Conservation (phyloP, 1,140 invertebrate species). For the Alviniconcha marisindica region DNA sequence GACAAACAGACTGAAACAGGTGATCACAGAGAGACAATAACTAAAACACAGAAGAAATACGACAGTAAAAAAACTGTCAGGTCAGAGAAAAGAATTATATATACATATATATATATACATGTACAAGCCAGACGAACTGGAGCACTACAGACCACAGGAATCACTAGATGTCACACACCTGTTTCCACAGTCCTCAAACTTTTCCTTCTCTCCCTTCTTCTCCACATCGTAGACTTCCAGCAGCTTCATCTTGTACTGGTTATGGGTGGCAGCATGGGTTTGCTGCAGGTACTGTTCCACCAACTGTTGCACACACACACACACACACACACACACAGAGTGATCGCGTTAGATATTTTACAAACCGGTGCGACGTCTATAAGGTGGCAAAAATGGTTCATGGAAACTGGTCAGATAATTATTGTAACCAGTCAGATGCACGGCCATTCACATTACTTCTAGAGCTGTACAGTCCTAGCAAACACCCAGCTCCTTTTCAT, state of each 20-base stretch:
- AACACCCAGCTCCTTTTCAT: too few species aligned
- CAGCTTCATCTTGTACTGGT: conserved; percentile 71
- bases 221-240: conserved; percentile 69
- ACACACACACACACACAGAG: too few species aligned
- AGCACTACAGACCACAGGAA: too few species aligned
- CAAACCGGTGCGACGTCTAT: too few species aligned
- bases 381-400: too few species aligned
- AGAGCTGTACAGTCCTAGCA: too few species aligned
- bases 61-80: not conserved
- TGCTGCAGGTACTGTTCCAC: conserved; percentile 66
- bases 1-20: too few species aligned
- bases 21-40: too few species aligned
- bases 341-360: too few species aligned
- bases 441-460: too few species aligned
- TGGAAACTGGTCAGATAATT: too few species aligned
- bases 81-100: not conserved
- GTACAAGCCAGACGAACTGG: not conserved
- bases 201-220: conserved; percentile 65
- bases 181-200: conserved; percentile 70
- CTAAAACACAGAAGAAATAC: not conserved
- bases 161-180: conserved; percentile 52
- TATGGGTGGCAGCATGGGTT: conserved; percentile 74
- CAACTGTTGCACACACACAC: conserved; percentile 35
- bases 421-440: too few species aligned
- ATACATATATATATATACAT: not conserved